Evolutionary conservation across 2,113 vertebrate genomes (phyloP).

Genomic region (Stegostoma tigrinum): DNA sequence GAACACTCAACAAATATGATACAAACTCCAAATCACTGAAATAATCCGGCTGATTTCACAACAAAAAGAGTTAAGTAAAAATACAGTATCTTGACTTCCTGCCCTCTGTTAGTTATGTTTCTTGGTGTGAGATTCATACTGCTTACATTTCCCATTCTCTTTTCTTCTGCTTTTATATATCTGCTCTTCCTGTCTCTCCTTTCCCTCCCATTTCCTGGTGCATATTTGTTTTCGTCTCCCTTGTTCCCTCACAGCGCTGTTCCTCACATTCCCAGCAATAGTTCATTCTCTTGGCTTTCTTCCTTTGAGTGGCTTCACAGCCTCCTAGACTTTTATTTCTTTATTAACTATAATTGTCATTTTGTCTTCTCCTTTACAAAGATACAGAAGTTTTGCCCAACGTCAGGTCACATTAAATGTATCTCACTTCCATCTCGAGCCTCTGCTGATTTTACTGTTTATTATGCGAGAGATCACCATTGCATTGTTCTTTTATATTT

Average conservation of each 20-base stretch:
- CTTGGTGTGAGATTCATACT: not conserved
- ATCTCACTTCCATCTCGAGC: not conserved
- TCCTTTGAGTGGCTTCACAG: not conserved
- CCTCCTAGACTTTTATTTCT: not conserved
- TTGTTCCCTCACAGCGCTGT: not conserved
- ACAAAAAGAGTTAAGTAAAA: not conserved
- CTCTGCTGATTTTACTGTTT: not conserved
- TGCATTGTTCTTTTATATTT: slow-evolving; percentile 18
- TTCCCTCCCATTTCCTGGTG: not conserved
- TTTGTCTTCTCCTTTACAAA: not conserved
- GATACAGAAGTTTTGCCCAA: not conserved
- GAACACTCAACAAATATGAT: not conserved
- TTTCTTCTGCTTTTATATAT: not conserved
- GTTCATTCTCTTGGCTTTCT: not conserved
- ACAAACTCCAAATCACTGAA: not conserved
- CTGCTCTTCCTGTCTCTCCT: not conserved
- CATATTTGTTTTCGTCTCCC: not conserved
- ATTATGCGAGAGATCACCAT: slow-evolving; percentile 23
- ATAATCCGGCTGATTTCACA: not conserved
- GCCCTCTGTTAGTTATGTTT: not conserved
- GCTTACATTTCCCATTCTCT: not conserved
- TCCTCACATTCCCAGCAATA: not conserved
- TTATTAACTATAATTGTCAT: not conserved
- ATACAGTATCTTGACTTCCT: not conserved
- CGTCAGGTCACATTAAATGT: not conserved